A percentile compares a stretch with the other conserved stretches of the same genome.
Conservation (phyloP, 92 coral and sea anemone genomes). For the Porites divaricata region DNA sequence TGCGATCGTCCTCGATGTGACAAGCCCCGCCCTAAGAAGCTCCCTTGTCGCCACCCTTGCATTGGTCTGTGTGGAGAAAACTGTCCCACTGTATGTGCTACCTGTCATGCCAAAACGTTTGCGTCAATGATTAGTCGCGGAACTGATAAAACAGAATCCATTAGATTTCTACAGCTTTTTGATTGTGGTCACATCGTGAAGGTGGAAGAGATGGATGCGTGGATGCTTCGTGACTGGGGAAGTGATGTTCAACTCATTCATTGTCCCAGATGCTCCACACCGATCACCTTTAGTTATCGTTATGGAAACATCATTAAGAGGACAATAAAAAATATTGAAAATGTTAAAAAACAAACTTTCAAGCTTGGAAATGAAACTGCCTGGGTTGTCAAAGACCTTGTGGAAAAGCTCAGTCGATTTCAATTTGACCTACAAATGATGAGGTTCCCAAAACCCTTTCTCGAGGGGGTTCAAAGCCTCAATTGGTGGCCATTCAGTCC, state of each 20-base stretch:
- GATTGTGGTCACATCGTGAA: conserved; percentile 75
- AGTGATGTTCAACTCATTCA: conserved; percentile 45
- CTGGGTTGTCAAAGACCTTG: not conserved
- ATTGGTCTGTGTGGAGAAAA: conserved; percentile 82
- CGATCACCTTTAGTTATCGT: conserved; percentile 58
- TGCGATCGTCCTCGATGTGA: conserved; percentile 62
- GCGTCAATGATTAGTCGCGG: conserved; percentile 27
- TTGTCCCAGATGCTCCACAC: conserved; percentile 59
- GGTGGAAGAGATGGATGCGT: conserved; percentile 63
- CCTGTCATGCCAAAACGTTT: conserved; percentile 50
- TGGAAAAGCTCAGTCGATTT: no score
- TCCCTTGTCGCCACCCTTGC: conserved; percentile 70
- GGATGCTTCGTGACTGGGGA: conserved; percentile 52
- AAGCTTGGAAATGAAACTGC: not conserved
- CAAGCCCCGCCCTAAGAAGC: conserved; percentile 48
- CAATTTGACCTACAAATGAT: no score
- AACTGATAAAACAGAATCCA: conserved; percentile 15
- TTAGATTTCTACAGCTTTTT: conserved; percentile 60
- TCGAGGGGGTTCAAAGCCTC: no score
- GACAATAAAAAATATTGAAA: conserved; percentile 37
- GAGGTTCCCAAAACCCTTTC: not conserved
- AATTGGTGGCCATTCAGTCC: not conserved
- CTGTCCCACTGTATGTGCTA: conserved; percentile 72
- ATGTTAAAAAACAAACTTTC: conserved; percentile 9
- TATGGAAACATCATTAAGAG: conserved; percentile 62